Evolutionary conservation across 2,888 invertebrate genomes (phyloP).

Genomic region (Crocallis elinguaria): DNA sequence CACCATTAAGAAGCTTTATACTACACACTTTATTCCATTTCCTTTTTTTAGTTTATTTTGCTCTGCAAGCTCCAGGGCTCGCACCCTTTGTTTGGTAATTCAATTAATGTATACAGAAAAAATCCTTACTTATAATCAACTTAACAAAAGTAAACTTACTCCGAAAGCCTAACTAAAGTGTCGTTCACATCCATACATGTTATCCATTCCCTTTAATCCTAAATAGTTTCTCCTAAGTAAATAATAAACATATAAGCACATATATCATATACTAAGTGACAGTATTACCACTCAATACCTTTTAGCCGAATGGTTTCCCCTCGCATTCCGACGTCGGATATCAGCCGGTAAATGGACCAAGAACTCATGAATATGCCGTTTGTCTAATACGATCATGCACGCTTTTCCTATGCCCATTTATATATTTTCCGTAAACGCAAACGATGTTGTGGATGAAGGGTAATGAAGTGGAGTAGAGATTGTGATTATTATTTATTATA

Average conservation of each 20-base stretch:
- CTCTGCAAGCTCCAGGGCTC: too few relatives aligned
- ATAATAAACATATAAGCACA: background rate
- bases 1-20: too few relatives aligned
- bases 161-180: background rate
- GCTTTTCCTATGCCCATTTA: slow-evolving; percentile 25
- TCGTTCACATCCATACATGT: background rate
- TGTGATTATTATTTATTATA: background rate
- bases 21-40: too few relatives aligned
- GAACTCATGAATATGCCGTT: slow-evolving; percentile 35
- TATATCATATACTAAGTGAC: background rate
- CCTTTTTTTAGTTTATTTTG: too few relatives aligned
- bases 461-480: background rate
- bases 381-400: slow-evolving; percentile 22
- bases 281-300: slow-evolving; percentile 31
- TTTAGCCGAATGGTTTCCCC: slow-evolving; percentile 47
- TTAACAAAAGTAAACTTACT: too few relatives aligned
- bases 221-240: slow-evolving; percentile 1
- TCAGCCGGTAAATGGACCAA: slow-evolving; percentile 37
- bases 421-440: slow-evolving; percentile 13
- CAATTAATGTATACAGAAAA: too few relatives aligned
- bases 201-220: background rate
- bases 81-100: too few relatives aligned
- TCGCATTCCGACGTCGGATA: slow-evolving; percentile 25
- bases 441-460: background rate
- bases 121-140: too few relatives aligned